Conservation (phyloP, 2,113 vertebrate species). For the Lampris megalopsis region DNA sequence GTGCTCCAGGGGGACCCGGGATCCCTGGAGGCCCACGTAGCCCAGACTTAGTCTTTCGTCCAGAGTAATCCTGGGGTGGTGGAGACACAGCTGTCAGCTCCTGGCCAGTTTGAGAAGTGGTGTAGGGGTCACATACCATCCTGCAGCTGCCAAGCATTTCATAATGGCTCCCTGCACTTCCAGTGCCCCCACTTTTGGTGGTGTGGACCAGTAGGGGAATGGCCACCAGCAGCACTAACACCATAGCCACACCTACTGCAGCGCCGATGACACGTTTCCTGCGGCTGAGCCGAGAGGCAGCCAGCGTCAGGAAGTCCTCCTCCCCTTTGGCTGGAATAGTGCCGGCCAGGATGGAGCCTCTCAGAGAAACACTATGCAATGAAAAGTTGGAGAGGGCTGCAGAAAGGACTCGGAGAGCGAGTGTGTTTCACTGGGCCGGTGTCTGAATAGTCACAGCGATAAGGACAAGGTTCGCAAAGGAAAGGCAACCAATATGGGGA, state of each 20-base stretch:
- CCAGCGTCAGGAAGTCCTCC: conserved; percentile 95
- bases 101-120: conserved; percentile 84
- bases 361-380: conserved; percentile 45
- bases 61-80: conserved; percentile 85
- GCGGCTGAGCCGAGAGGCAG: conserved; percentile 91
- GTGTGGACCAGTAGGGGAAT: conserved; percentile 95
- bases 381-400: conserved; percentile 44
- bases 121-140: conserved; percentile 91
- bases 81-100: conserved; percentile 86
- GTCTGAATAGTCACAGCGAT: conserved; percentile 1
- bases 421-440: not conserved
- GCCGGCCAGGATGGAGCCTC: conserved; percentile 81
- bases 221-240: conserved; percentile 92
- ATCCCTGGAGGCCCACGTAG: conserved; percentile 88
- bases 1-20: conserved; percentile 86
- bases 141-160: conserved; percentile 93
- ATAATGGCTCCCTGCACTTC: conserved; percentile 84
- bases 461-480: not conserved
- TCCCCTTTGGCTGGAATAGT: conserved; percentile 94
- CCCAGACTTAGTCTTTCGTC: conserved; percentile 88
- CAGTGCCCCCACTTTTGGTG: conserved; percentile 85
- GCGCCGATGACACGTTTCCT: conserved; percentile 93
- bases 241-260: conserved; percentile 95
- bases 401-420: conserved; percentile 3
- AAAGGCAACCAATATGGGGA: conserved; percentile 32